Percentiles rank a stretch among this genome's conserved stretches.
Evolutionary conservation across 2,888 invertebrate genomes (phyloP).

Genomic region (Trilocha varians): DNA sequence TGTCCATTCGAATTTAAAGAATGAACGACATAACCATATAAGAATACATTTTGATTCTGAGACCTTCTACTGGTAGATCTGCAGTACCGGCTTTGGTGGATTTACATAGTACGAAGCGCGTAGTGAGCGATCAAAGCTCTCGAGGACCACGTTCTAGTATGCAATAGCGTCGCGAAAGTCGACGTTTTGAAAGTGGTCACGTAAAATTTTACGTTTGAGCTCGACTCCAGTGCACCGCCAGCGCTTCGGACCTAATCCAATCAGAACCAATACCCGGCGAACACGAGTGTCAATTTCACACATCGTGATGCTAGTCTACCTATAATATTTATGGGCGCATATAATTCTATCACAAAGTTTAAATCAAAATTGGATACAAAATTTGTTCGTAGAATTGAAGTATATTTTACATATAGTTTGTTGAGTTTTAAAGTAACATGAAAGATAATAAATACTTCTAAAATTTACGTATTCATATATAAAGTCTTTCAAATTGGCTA

Average conservation of each 20-base stretch:
- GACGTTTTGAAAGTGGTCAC: constrained; percentile 66
- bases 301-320: constrained; percentile 24
- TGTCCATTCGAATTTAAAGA: no score
- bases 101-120: constrained; percentile 54
- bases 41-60: not conserved
- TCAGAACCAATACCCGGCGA: constrained; percentile 58
- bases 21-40: no score
- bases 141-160: constrained; percentile 40
- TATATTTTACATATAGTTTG: no score
- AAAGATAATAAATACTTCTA: no score
- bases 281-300: constrained; percentile 59
- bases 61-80: constrained; percentile 20
- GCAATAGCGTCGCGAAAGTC: constrained; percentile 55
- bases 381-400: no score
- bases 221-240: constrained; percentile 52
- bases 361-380: not conserved
- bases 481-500: not conserved
- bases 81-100: constrained; percentile 38
- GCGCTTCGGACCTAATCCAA: constrained; percentile 66
- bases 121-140: constrained; percentile 42
- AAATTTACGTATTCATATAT: no score
- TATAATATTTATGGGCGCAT: not conserved
- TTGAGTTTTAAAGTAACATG: no score
- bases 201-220: constrained; percentile 71
- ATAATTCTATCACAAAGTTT: constrained; percentile 10